These are phyloP conservation scores for Chironomus tentans DNA, from an alignment of 2,888 invertebrate genomes.

Conservation along the genomic window DNA sequence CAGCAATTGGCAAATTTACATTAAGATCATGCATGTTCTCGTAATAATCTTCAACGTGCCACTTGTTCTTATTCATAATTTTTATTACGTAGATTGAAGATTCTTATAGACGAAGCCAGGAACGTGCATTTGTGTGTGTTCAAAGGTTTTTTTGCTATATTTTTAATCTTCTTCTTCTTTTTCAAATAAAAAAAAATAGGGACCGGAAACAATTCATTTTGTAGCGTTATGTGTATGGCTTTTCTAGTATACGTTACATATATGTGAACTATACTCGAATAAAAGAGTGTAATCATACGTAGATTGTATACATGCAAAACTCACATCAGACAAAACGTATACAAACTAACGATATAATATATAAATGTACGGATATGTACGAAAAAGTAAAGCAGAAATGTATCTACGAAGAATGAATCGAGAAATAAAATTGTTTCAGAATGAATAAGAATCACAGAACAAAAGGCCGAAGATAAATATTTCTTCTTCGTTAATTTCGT, in stretches of 20 bases:
- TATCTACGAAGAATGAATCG: neutral
- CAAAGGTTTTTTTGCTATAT: neutral
- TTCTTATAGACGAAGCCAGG: no score
- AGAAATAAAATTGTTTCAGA: neutral
- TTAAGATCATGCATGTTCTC: no score
- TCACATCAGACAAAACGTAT: neutral
- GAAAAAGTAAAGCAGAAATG: neutral
- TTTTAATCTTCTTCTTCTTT: no score
- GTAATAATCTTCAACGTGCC: no score
- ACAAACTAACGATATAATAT: neutral
- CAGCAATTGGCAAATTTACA: no score
- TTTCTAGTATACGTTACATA: neutral
- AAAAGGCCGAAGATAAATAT: neutral
- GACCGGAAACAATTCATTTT: slow-evolving; percentile 27
- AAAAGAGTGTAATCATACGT: neutral
- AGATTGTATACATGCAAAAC: neutral
- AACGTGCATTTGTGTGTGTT: neutral
- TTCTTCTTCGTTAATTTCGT: neutral
- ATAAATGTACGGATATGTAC: no score
- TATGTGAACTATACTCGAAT: neutral
- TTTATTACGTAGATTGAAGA: no score
- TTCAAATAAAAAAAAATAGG: slow-evolving; percentile 7
- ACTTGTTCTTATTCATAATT: no score
- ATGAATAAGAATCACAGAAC: neutral
- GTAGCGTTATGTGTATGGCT: neutral